Base-by-base conservation (phyloP, 2,113 vertebrate genomes). In the Brienomyrus longianalis region DNA sequence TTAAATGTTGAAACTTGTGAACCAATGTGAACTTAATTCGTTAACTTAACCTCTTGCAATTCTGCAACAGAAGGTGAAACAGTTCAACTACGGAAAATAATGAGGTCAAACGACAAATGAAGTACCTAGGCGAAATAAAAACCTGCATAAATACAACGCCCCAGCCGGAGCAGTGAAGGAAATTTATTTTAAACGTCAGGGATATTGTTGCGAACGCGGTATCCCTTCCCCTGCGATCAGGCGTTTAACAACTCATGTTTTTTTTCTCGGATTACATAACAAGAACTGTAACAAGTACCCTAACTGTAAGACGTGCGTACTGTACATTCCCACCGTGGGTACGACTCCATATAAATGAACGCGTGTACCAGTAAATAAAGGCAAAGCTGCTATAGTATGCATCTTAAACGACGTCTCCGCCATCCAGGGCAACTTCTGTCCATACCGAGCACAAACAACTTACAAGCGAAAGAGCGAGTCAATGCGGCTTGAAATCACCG, bases 401-500 rank as follows among this genome's bases (percentile, higher is more conserved):
- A 21, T 56, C 54, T 23, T 56, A 21, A 54, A 50, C 45, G 21
- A 47, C 48, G 11, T 6, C 19, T 27, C 13, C n/a, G 84, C 11
- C 84, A 47, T 6, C 0, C 50, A 8, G 35, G 7, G 9, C 17
- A 45, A 17, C 31, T 43, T 23, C 19, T 83, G 39, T 45, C 39
- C 15, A 19, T 21, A 43, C 15, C 15, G 17, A 43, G 15, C 15
- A 23, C 31, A 10, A 3, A 17, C 31, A 70, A 31, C 66, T 66
- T 47, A 3, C 47, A 54, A 51, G 39, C 27, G 59, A 39, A 87
- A 62, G 54, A 45, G 51, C 56, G 54, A 74, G 66, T 88, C 31
- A 47, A 77, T 88, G 70, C 86, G 74, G 70, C 89, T 88, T 80
- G 50, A 39, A 88, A 88, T 48, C 13, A 7, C 23, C 59, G 50